Percentiles rank a stretch among this genome's conserved stretches.
phyloP scores from a whole-genome alignment of 2,797 vertebrate species.

The Manis pentadactyla region DNA sequence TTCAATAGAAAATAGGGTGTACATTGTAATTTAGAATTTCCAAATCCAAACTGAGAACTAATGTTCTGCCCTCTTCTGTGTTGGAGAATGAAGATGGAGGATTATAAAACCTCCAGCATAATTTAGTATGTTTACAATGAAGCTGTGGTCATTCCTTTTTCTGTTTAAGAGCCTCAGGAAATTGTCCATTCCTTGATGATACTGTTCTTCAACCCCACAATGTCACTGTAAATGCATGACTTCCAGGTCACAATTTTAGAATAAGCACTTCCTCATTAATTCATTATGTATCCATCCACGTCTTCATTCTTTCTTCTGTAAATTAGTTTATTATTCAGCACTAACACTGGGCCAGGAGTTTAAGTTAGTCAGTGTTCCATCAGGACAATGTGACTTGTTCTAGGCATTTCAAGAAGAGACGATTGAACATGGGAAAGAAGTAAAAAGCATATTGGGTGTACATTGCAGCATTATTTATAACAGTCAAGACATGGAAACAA shows the following conservation, averaged over 20 bases:
- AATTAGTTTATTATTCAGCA: conserved; percentile 22
- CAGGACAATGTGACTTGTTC: neutral
- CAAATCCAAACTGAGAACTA: conserved; percentile 41
- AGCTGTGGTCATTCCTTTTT: neutral
- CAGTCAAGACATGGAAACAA: neutral
- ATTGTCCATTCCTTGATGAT: neutral
- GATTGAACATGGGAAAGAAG: neutral
- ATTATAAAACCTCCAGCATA: conserved; percentile 23
- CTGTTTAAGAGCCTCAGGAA: neutral
- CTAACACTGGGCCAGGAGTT: neutral
- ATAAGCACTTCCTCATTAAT: neutral
- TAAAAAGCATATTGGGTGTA: neutral
- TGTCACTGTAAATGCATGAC: neutral
- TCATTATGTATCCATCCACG: neutral
- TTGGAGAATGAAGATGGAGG: neutral
- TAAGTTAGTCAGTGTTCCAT: neutral
- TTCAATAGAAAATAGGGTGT: conserved; percentile 50
- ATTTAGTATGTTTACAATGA: neutral
- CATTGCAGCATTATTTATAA: neutral
- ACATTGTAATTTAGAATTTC: conserved; percentile 35
- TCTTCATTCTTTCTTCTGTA: conserved; percentile 5
- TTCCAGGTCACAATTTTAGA: conserved; percentile 28
- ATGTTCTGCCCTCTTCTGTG: conserved; percentile 46
- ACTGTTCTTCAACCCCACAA: neutral
- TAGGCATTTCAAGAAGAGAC: conserved; percentile 9